These are phyloP conservation scores for Trichogramma pretiosum DNA, from an alignment of 1,140 invertebrate genomes.

Conservation along the genomic window DNA sequence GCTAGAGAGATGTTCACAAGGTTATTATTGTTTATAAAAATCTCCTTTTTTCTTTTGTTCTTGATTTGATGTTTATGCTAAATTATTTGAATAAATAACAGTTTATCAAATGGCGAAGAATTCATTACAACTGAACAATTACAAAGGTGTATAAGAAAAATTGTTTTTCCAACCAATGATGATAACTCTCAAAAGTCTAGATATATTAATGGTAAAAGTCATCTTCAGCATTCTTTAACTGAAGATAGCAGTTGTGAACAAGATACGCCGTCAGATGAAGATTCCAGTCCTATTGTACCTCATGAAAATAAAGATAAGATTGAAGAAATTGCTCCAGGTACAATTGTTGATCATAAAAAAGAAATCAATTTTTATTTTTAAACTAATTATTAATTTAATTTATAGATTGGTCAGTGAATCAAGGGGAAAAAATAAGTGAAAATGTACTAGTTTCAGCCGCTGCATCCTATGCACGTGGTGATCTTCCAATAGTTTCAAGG, in stretches of 20 bases:
- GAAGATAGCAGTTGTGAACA: conserved; percentile 22
- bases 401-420: conserved; percentile 42
- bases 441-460: conserved; percentile 72
- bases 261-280: conserved; percentile 29
- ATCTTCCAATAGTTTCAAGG: conserved; percentile 65
- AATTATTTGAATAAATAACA: conserved; percentile 24
- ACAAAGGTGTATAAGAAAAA: conserved; percentile 56
- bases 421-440: conserved; percentile 66
- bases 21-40: conserved; percentile 33
- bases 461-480: conserved; percentile 67
- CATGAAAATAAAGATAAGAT: conserved; percentile 23
- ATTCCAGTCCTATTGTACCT: conserved; percentile 12
- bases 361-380: conserved; percentile 6
- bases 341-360: conserved; percentile 10
- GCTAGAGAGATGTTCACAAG: conserved; percentile 74
- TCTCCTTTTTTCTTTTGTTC: conserved; percentile 9
- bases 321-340: conserved; percentile 26
- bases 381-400: conserved; percentile 4
- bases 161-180: conserved; percentile 37
- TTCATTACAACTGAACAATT: conserved; percentile 75
- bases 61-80: conserved; percentile 5
- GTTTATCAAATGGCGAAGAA: conserved; percentile 73
- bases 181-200: conserved; percentile 16
- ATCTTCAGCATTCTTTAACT: conserved; percentile 24
- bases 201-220: conserved; percentile 17